Base-by-base conservation (phyloP, 1,140 invertebrate species). In the Prorops nasuta region DNA sequence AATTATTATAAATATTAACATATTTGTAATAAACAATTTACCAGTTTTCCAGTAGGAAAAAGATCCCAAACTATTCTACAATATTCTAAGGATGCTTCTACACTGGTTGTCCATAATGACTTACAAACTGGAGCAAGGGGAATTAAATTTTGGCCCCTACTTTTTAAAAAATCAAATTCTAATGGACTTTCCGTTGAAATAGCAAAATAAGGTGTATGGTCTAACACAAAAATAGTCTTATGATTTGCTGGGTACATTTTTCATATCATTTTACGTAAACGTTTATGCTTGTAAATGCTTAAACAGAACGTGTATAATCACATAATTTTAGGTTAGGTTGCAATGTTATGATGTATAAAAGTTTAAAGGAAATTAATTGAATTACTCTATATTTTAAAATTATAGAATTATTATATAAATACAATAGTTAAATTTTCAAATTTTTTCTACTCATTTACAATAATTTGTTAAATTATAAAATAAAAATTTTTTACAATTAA, bases 1-100 rank as follows among this genome's bases (percentile, higher is more conserved):
- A 20, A 34, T n/a, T 1, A 39, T 39, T 35, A 41, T 48, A 18
- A 49, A 20, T 18, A n/a, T n/a, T 17, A 22, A 21, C 36, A 45
- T 43, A 19, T 41, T 21, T 40, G 58, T 61, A 69, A 37, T 12
- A 21, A 35, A 44, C 15, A 24, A 14, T 16, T 1, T 82, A 93
- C 90, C 75, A 95, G 77, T 84, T 94, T 93, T 49, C 87, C 87
- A 31, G 83, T 79, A 1, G 94, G 92, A 80, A 94, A 97, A 18
- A 98, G 80, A 78, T 98, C 96, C 91, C 93, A 98, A 6, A 96
- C 92, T 58, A 98, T 94, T 17, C 95, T 82, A 66, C 93, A 94
- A 68, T 97, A 98, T 78, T 98, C 96, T 40, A 96, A 83, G 2
- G 93, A 87, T 3, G 92, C 89, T 81, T 98, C 96, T 1, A 97